phyloP scores from a whole-genome alignment of 2,888 invertebrate species.

The Cerastis rubricosa region DNA sequence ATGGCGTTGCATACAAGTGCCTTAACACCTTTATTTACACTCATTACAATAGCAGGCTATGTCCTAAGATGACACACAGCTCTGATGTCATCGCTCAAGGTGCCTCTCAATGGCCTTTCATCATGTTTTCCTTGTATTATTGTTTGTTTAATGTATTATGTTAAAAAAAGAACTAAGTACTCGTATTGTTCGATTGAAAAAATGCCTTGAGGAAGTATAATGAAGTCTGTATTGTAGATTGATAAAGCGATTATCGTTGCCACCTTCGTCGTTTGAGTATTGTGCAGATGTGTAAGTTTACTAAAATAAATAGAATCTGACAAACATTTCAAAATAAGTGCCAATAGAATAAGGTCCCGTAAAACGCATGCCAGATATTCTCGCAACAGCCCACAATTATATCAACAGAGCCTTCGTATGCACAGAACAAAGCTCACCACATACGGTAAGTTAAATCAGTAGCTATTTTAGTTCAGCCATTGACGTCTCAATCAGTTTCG shows the following conservation, averaged over 20 bases:
- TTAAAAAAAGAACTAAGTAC: constrained; percentile 48
- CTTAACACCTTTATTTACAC: constrained; percentile 51
- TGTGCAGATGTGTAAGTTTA: neutral
- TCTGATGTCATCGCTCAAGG: constrained; percentile 81
- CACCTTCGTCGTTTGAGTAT: constrained; percentile 22
- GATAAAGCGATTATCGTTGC: constrained; percentile 34
- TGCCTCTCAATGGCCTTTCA: constrained; percentile 73
- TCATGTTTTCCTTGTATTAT: constrained; percentile 74
- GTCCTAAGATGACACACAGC: constrained; percentile 54
- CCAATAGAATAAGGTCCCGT: constrained; percentile 22
- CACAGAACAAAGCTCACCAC: constrained; percentile 28
- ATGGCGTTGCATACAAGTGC: constrained; percentile 19
- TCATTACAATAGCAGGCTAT: constrained; percentile 48
- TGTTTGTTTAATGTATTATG: constrained; percentile 57
- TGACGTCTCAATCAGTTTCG: constrained; percentile 48
- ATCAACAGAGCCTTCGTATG: constrained; percentile 13
- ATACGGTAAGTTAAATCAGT: constrained; percentile 34
- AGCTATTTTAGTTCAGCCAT: constrained; percentile 31
- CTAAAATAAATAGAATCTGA: neutral
- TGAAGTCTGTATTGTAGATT: constrained; percentile 29
- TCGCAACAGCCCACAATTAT: constrained; percentile 7
- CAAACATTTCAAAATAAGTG: neutral
- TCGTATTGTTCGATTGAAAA: constrained; percentile 44
- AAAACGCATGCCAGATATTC: constrained; percentile 15
- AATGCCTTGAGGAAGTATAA: constrained; percentile 28